A percentile compares a stretch with the other conserved stretches of the same genome.
Conservation (phyloP, 2,888 invertebrate species). For the Netelia inedita region DNA sequence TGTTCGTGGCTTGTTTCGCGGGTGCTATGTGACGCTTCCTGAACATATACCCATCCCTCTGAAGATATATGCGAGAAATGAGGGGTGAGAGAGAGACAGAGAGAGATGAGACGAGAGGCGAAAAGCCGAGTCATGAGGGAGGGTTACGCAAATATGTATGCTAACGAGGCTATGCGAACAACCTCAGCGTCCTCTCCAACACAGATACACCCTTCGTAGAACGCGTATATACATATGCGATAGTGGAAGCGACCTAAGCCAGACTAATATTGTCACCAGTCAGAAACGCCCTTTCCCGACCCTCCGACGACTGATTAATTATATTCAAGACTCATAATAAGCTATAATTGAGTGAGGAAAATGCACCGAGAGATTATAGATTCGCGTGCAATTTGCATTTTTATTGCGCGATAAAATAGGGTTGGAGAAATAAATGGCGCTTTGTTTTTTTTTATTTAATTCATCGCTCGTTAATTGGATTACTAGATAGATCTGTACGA, state of each 20-base stretch:
- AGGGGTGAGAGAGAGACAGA: slow-evolving; percentile 18
- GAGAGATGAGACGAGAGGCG: slow-evolving; percentile 32
- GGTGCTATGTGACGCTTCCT: slow-evolving; percentile 62
- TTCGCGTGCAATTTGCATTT: slow-evolving; percentile 40
- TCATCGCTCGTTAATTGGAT: slow-evolving; percentile 43
- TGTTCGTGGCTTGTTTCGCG: slow-evolving; percentile 70
- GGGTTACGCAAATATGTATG: slow-evolving; percentile 73
- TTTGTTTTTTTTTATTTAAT: neutral
- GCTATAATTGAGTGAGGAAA: slow-evolving; percentile 42
- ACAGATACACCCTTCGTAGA: slow-evolving; percentile 61
- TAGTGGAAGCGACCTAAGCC: slow-evolving; percentile 50
- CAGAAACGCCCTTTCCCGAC: slow-evolving; percentile 46
- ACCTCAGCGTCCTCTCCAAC: slow-evolving; percentile 60
- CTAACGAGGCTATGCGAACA: slow-evolving; percentile 70
- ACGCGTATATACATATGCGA: slow-evolving; percentile 9
- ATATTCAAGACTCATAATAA: slow-evolving; percentile 64
- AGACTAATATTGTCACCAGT: slow-evolving; percentile 66
- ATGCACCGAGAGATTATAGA: neutral
- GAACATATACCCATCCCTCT: slow-evolving; percentile 64
- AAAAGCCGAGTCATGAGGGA: slow-evolving; percentile 62
- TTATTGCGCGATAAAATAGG: neutral
- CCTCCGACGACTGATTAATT: slow-evolving; percentile 62
- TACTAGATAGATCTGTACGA: neutral
- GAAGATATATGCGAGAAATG: slow-evolving; percentile 24
- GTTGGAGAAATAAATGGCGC: neutral